Conservation (phyloP, 92 coral and sea anemone genomes). For the Palythoa grandis region DNA sequence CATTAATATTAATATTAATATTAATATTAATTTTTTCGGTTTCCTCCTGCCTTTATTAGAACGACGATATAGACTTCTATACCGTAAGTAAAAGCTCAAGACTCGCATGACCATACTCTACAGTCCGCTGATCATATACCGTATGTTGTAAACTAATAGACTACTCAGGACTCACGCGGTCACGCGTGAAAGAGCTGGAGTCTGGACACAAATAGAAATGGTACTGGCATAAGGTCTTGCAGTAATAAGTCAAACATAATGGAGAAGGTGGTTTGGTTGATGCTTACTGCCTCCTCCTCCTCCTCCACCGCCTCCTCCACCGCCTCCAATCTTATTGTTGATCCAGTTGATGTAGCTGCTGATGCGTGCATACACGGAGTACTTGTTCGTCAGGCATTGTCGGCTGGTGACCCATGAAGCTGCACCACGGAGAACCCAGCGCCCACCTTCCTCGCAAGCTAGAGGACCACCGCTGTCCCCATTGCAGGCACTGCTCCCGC, state of each 20-base stretch:
- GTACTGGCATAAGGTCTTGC: no score
- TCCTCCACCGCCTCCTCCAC: background rate
- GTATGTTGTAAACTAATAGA: no score
- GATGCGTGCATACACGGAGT: conserved; percentile 33
- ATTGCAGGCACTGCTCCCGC: conserved; percentile 28
- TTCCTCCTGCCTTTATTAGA: no score
- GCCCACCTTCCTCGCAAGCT: conserved; percentile 25
- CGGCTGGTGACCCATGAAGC: conserved; percentile 28
- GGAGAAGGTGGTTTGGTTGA: background rate
- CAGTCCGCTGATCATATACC: no score
- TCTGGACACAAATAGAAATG: no score
- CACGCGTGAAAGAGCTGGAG: no score
- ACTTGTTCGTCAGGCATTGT: conserved; percentile 17
- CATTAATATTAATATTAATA: no score
- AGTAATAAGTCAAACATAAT: background rate
- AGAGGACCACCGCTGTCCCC: conserved; percentile 35
- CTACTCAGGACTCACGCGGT: no score
- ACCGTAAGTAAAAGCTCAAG: no score
- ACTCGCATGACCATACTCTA: no score
- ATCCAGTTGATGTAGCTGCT: conserved; percentile 38
- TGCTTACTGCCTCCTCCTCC: background rate
- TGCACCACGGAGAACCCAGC: conserved; percentile 36
- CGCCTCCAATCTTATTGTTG: conserved; percentile 16
- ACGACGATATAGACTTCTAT: no score
- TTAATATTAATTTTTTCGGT: no score